Percentiles rank a stretch among this genome's conserved stretches.
phyloP scores from a whole-genome alignment of 2,113 vertebrate genomes.

The Poeciliopsis occidentalis region DNA sequence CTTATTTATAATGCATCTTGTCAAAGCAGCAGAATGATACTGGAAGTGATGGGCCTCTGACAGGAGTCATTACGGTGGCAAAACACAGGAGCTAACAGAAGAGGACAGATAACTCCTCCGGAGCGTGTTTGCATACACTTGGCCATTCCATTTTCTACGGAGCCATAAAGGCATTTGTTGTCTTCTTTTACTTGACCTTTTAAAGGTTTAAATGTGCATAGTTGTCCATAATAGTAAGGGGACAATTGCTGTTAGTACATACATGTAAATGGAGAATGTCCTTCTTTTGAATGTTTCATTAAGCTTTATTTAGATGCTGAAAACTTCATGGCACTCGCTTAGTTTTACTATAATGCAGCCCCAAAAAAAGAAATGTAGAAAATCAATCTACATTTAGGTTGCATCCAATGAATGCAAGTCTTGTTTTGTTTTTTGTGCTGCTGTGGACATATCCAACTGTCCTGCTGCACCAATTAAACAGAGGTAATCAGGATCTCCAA shows the following conservation, averaged over 20 bases:
- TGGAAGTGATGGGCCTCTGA: conserved; percentile 75
- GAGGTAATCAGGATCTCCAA: too few relatives aligned
- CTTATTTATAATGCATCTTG: conserved; percentile 75
- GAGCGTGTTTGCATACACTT: conserved; percentile 15
- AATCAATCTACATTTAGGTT: too few relatives aligned
- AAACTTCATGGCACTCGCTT: too few relatives aligned
- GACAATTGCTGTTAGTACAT: conserved; percentile 23
- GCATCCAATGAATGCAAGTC: too few relatives aligned
- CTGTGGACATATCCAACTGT: too few relatives aligned
- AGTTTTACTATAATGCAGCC: too few relatives aligned
- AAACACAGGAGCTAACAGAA: conserved; percentile 56
- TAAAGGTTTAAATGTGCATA: too few relatives aligned
- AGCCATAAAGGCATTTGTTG: conserved; percentile 16
- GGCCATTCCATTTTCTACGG: conserved; percentile 14
- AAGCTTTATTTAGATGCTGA: too few relatives aligned
- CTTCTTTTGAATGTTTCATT: too few relatives aligned
- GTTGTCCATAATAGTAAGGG: conserved; percentile 10
- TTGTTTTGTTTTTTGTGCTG: too few relatives aligned
- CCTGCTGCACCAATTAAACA: too few relatives aligned
- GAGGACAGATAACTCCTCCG: conserved; percentile 39
- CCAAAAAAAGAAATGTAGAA: too few relatives aligned
- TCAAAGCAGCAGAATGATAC: conserved; percentile 71
- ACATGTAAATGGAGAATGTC: neutral
- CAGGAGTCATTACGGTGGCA: conserved; percentile 62
- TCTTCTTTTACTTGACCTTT: conserved; percentile 29